Evolutionary conservation across 2,113 vertebrate species (phyloP).

Genomic region (Anseranas semipalmata): DNA sequence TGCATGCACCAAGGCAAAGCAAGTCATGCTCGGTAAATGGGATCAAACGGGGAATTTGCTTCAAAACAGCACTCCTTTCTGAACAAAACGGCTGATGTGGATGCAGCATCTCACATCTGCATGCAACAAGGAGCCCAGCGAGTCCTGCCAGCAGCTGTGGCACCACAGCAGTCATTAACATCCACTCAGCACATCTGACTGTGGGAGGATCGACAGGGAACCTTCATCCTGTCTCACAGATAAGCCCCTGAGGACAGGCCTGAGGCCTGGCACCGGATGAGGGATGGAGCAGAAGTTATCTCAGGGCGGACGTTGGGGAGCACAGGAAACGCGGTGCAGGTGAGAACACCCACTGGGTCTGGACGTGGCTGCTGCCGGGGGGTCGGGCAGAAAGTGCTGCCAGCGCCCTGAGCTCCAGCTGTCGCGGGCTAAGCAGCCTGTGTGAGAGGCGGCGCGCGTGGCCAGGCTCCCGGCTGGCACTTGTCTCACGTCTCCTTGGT

Average conservation of each 20-base stretch:
- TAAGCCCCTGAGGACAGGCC: background rate
- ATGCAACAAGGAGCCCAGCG: rapidly evolving
- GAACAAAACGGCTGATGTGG: background rate
- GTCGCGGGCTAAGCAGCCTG: background rate
- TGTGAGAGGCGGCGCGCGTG: rapidly evolving
- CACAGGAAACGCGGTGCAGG: rapidly evolving
- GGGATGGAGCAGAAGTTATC: background rate
- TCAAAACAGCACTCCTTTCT: background rate
- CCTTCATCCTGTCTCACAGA: background rate
- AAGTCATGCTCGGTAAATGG: background rate
- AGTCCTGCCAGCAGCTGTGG: background rate
- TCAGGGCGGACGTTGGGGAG: rapidly evolving
- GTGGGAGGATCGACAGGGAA: background rate
- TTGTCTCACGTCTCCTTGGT: rapidly evolving
- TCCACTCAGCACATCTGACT: background rate
- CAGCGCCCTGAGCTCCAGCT: rapidly evolving
- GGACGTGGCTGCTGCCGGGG: background rate
- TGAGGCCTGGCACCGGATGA: background rate
- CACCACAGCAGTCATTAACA: rapidly evolving
- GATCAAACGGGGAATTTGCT: background rate
- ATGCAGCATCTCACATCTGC: background rate
- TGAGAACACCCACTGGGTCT: too few relatives aligned
- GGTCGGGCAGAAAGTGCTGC: background rate
- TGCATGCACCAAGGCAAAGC: background rate
- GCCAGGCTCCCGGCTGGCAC: background rate